Base-by-base conservation (phyloP, 35 echinoderm and acorn worm species). In the Apostichopus californicus region DNA sequence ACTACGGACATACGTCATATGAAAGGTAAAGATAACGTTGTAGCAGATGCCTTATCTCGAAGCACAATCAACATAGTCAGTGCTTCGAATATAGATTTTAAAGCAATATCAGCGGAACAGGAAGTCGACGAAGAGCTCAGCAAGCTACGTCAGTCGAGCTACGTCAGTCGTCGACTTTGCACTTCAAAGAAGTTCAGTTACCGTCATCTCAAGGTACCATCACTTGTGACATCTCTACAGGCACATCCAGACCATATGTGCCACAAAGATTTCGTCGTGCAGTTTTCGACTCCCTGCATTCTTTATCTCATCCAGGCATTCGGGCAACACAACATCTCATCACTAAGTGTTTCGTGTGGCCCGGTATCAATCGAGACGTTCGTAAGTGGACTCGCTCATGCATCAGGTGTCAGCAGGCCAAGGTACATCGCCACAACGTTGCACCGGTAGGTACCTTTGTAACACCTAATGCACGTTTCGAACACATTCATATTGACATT, bases 271-370 rank as follows among this genome's bases (percentile, higher is more conserved):
- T 79, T 56, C 75, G 77, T 46, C 18, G 90, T 34, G 28, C 28
- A n/a, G 26, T 91, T 53, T 91, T 91, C 26, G 90, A 91, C 52
- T 10, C 90, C 9, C 17, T 91, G 21, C 90, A 91, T 53, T 15
- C 90, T 6, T 59, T 91, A 18, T 28, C 71, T 1, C 90, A 91
- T 82, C 34, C 86, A 73, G 52, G 61, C 7, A 57, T 95, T 46
- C 80, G 70, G 13, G 94, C 94, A 54, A 93, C 94, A 14, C 94
- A 95, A 77, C 90, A 73, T 13, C 86, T 93, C n/a, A 77, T 94
- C 71, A 71, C 89, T 10, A 34, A 83, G 5, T 63, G 93, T 57
- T 94, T 83, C 84, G 92, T 96, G 26, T 96, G 95, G 92, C 92
- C 92, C 17, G 92, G 87, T 55, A 86, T 96, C 12, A 96, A 96